Conservation (phyloP, 92 coral and sea anemone species). For the Parazoanthus atlanticus region DNA sequence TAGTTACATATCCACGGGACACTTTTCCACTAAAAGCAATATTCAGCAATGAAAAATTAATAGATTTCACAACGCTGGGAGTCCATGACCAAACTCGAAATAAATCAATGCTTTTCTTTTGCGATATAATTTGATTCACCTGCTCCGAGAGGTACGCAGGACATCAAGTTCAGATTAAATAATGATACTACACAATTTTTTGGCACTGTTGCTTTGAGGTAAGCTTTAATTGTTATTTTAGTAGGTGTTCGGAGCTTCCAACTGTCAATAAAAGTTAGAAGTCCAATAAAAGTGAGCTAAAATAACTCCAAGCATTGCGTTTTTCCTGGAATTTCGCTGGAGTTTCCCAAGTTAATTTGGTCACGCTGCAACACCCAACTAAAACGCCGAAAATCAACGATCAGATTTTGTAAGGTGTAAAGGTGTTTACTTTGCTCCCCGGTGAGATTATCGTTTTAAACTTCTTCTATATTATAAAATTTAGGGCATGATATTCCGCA, state of each 20-base stretch:
- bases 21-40: neutral
- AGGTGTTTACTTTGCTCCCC: slow-evolving; percentile 15
- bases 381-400: neutral
- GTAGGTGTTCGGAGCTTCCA: slow-evolving; percentile 37
- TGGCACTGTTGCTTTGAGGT: slow-evolving; percentile 64
- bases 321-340: neutral
- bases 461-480: slow-evolving; percentile 10
- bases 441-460: neutral
- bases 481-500: slow-evolving; percentile 16
- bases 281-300: slow-evolving; percentile 8
- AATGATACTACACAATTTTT: slow-evolving; percentile 42
- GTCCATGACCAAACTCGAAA: slow-evolving; percentile 38
- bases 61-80: slow-evolving; percentile 8
- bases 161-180: slow-evolving; percentile 66
- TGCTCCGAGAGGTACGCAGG: slow-evolving; percentile 24
- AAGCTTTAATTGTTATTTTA: slow-evolving; percentile 74
- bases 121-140: slow-evolving; percentile 61
- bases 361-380: neutral
- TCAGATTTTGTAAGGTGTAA: slow-evolving; percentile 6
- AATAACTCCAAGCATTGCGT: neutral
- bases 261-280: slow-evolving; percentile 36
- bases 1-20: slow-evolving; percentile 20
- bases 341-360: neutral
- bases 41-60: slow-evolving; percentile 26
- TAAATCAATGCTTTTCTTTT: slow-evolving; percentile 53